phyloP scores from a whole-genome alignment of 1,140 invertebrate species.

The Cyclargus thomasi region DNA sequence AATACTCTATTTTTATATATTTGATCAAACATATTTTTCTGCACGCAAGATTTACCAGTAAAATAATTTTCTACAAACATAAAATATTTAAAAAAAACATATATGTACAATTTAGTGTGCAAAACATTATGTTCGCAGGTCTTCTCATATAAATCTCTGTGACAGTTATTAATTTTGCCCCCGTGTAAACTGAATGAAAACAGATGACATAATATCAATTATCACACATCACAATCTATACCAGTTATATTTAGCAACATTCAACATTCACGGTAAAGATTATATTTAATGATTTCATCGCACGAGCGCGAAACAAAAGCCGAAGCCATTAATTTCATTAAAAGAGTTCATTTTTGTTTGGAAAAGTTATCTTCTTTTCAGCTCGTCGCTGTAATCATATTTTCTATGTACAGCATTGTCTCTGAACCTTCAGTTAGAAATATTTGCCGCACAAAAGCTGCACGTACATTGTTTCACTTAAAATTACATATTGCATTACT shows the following conservation, averaged over 20 bases:
- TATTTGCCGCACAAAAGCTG: background rate
- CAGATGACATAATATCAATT: too few relatives aligned
- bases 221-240: background rate
- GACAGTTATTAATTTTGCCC: too few relatives aligned
- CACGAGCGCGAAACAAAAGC: background rate
- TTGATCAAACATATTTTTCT: too few relatives aligned
- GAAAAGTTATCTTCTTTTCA: background rate
- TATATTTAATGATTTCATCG: background rate
- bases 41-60: too few relatives aligned
- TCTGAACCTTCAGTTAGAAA: background rate
- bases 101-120: too few relatives aligned
- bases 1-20: too few relatives aligned
- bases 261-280: background rate
- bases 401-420: background rate
- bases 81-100: too few relatives aligned
- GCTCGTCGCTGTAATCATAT: background rate
- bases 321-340: background rate
- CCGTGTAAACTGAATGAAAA: background rate
- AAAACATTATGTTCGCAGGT: too few relatives aligned
- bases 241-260: background rate
- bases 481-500: background rate
- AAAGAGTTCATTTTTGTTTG: background rate
- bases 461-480: too few relatives aligned
- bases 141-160: too few relatives aligned
- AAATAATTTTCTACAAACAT: too few relatives aligned